Conservation (phyloP, 2,888 invertebrate species). For the Caradrina kadenii region DNA sequence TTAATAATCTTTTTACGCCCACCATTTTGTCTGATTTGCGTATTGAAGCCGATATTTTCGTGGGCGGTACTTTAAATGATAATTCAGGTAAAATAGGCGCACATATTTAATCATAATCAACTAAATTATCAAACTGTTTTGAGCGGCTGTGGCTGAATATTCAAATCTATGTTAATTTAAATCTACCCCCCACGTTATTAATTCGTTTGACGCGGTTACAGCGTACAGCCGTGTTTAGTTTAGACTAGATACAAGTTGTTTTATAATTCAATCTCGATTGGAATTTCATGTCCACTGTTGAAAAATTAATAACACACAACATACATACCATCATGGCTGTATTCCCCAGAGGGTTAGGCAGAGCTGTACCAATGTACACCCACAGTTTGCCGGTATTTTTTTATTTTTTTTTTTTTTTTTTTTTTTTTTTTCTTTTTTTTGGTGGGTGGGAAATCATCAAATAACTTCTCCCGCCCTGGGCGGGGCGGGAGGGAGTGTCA, state of each 20-base stretch:
- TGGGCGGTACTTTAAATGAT: background rate
- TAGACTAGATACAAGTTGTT: conserved; percentile 17
- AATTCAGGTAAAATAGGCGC: background rate
- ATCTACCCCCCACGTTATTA: conserved; percentile 33
- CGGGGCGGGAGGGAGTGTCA: too few species aligned
- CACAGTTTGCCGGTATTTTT: too few species aligned
- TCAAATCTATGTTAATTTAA: conserved; percentile 54
- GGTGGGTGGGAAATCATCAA: too few species aligned
- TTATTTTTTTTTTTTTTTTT: too few species aligned
- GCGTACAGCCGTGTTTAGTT: conserved; percentile 1
- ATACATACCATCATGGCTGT: too few species aligned
- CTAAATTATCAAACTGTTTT: conserved; percentile 29
- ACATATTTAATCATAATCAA: conserved; percentile 20
- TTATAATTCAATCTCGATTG: conserved; percentile 23
- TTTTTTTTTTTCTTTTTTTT: too few species aligned
- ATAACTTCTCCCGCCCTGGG: too few species aligned
- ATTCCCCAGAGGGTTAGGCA: too few species aligned
- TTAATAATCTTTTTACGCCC: too few species aligned
- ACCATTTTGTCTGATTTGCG: too few species aligned
- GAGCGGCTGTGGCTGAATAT: conserved; percentile 42
- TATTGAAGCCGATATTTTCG: too few species aligned
- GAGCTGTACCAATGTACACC: too few species aligned
- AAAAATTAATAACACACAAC: background rate
- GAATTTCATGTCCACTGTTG: conserved; percentile 1
- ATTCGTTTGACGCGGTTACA: conserved; percentile 28